Base-by-base conservation (phyloP, 2,888 invertebrate species). In the Lasioglossum lativentre region DNA sequence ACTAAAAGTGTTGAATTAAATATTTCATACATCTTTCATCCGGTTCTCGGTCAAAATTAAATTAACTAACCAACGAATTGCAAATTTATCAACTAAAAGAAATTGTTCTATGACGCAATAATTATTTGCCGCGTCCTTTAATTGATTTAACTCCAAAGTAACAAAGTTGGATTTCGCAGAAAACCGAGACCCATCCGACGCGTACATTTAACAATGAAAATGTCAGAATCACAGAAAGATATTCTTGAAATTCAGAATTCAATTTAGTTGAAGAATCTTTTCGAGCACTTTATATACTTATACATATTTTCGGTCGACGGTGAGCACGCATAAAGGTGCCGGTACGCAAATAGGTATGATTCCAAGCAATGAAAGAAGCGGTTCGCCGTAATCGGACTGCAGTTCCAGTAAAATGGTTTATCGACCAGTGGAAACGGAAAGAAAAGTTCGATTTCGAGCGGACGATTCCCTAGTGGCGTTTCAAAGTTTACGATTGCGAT, bases 401-500 rank as follows among this genome's bases (percentile, higher is more conserved):
- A 52, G 68, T 70, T 72, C 80, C 52, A 66, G 68, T 40, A 56
- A 80, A 80, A 75, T 66, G 68, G 80, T 80, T 38, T 45, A 80
- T 80, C 80, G 75, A 80, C 52, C 80, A 23, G 47, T 52, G 19
- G 38, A 40, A 27, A 70, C 47, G 52, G 68, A 70, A 66, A 68
- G 75, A 56, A 42, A 42, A 75, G 80, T 75, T 80, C 75, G 80
- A 80, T 80, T 71, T 56, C 52, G 71, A 75, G 34, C 52, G 45
- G 52, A 52, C 71, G 59, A 75, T 80, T 76, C 80, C 80, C 75
- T 38, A 59, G 70, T 70, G 80, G 75, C 59, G 52, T 78, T 78
- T 78, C 63, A 34, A 63, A 73, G 70, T 82, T 82, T 78, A 78
- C 78, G 78, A 82, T 77, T 77, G 42, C 56, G 73, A 82, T 77